Evolutionary conservation across 92 coral and sea anemone species (phyloP).

Genomic region (Montipora capitata): DNA sequence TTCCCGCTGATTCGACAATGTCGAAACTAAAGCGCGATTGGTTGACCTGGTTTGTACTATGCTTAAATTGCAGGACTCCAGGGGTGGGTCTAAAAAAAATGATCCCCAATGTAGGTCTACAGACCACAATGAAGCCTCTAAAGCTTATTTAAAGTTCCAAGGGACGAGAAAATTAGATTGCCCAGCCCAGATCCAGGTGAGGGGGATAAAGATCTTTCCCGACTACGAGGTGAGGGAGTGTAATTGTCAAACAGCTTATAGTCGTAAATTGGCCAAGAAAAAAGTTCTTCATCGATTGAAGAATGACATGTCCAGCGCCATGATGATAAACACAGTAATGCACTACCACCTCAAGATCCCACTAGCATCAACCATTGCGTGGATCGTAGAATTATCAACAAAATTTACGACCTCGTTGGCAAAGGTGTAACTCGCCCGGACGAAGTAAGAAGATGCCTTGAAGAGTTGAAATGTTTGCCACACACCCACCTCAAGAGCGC

Average conservation of each 20-base stretch:
- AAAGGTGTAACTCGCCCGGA: slow-evolving; percentile 54
- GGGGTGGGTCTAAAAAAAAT: background rate
- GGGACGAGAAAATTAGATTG: slow-evolving; percentile 74
- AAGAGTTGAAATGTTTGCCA: slow-evolving; percentile 48
- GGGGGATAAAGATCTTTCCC: slow-evolving; percentile 27
- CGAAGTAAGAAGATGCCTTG: slow-evolving; percentile 55
- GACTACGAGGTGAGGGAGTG: slow-evolving; percentile 45
- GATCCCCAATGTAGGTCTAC: background rate
- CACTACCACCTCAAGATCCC: slow-evolving; percentile 66
- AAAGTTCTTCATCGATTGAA: slow-evolving; percentile 39
- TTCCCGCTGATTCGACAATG: too few species aligned
- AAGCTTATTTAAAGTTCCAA: slow-evolving; percentile 51
- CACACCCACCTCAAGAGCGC: background rate
- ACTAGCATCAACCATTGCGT: slow-evolving; percentile 53
- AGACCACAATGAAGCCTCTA: background rate
- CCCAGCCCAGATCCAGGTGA: slow-evolving; percentile 54
- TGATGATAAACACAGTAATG: slow-evolving; percentile 5
- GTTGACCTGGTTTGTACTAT: background rate
- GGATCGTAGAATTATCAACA: slow-evolving; percentile 60
- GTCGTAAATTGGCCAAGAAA: slow-evolving; percentile 64
- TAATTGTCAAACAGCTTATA: slow-evolving; percentile 45
- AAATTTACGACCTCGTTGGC: slow-evolving; percentile 66
- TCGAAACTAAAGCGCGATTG: background rate
- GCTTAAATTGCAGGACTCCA: background rate
- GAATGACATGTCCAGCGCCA: slow-evolving; percentile 38